Evolutionary conservation across 2,888 invertebrate genomes (phyloP).

Genomic region (Agapostemon virescens): DNA sequence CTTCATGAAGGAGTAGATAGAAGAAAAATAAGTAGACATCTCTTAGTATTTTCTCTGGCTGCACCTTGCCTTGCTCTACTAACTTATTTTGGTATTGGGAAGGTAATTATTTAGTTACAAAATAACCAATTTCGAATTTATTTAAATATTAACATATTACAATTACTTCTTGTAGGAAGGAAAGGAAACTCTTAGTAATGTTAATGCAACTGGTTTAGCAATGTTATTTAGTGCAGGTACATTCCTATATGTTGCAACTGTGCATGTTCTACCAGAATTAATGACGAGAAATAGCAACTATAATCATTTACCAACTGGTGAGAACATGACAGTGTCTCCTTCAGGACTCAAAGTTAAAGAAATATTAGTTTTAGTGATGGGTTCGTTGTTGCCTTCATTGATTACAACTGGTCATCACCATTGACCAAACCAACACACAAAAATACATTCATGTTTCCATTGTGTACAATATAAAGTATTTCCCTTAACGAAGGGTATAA

Average conservation of each 20-base stretch:
- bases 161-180: conserved; percentile 85
- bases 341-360: conserved; percentile 88
- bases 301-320: conserved; percentile 79
- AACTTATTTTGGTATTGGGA: conserved; percentile 96
- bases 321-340: conserved; percentile 75
- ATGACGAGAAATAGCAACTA: conserved; percentile 83
- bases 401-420: conserved; percentile 96
- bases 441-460: conserved; percentile 11
- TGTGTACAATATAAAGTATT: conserved; percentile 52
- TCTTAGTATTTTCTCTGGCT: conserved; percentile 94
- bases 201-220: conserved; percentile 96
- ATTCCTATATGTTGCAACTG: conserved; percentile 98
- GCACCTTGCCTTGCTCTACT: conserved; percentile 94
- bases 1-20: conserved; percentile 96
- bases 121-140: background rate
- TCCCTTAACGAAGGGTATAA: conserved; percentile 34
- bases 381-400: conserved; percentile 92
- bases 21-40: conserved; percentile 92
- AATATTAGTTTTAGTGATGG: conserved; percentile 90
- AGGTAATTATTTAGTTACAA: conserved; percentile 78
- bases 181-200: conserved; percentile 92
- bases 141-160: conserved; percentile 10
- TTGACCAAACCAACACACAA: conserved; percentile 64
- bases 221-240: conserved; percentile 99
- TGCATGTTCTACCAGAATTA: conserved; percentile 98